A percentile compares a stretch with the other conserved stretches of the same genome.
Conservation (phyloP, 2,888 invertebrate genomes). For the Brachyptera putata region DNA sequence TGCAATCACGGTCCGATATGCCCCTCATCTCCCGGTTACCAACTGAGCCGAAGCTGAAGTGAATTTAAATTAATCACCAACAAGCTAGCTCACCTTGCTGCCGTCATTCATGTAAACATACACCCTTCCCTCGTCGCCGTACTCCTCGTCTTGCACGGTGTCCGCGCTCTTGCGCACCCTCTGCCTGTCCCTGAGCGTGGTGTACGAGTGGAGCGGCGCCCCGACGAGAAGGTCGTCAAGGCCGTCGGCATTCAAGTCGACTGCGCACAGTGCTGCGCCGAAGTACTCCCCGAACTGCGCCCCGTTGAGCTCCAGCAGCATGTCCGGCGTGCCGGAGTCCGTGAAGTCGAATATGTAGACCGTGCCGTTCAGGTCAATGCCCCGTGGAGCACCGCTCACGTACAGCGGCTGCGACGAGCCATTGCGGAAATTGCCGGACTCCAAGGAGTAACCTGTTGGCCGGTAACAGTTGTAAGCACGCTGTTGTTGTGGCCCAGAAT, state of each 20-base stretch:
- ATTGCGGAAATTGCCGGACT: constrained; percentile 12
- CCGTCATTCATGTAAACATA: constrained; percentile 52
- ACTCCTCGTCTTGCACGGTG: too few relatives aligned
- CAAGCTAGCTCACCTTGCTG: too few relatives aligned
- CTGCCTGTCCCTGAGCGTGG: constrained; percentile 34
- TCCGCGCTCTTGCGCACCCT: constrained; percentile 33
- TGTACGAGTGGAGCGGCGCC: constrained; percentile 49
- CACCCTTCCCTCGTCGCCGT: constrained; percentile 56
- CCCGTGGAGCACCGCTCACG: constrained; percentile 6
- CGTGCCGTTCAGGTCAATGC: neutral
- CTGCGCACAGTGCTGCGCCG: constrained; percentile 56
- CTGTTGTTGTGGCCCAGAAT: too few relatives aligned
- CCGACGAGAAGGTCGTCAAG: constrained; percentile 61
- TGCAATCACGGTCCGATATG: too few relatives aligned
- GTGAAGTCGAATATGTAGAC: constrained; percentile 48
- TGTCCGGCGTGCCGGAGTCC: neutral
- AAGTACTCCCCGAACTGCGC: constrained; percentile 60
- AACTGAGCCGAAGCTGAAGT: too few relatives aligned
- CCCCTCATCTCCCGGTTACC: too few relatives aligned
- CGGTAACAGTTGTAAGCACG: too few relatives aligned
- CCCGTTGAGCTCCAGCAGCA: constrained; percentile 13
- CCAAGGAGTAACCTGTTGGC: constrained; percentile 20
- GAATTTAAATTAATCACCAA: too few relatives aligned
- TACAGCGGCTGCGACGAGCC: neutral
- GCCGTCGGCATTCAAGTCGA: constrained; percentile 59